Evolutionary conservation across 2,888 invertebrate species (phyloP).

Genomic region (Agrochola lychnidis): DNA sequence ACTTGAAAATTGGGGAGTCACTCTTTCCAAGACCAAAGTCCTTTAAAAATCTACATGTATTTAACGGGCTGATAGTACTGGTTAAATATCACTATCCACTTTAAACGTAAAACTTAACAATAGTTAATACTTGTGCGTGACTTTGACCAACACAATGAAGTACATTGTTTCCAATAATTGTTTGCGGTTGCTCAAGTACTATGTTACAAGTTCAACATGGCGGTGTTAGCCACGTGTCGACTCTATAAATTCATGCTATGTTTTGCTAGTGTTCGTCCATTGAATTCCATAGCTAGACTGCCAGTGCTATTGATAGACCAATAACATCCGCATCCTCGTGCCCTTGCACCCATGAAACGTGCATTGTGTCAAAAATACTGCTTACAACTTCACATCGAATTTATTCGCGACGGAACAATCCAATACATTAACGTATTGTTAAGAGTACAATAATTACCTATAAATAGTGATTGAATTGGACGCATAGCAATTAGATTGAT

Average conservation of each 20-base stretch:
- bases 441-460: conserved; percentile 32
- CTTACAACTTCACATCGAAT: conserved; percentile 16
- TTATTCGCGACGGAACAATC: conserved; percentile 16
- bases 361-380: conserved; percentile 66
- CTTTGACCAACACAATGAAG: conserved; percentile 62
- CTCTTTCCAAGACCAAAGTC: conserved; percentile 11
- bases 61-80: conserved; percentile 7
- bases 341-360: conserved; percentile 69
- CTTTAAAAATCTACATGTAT: conserved; percentile 1
- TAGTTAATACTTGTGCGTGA: conserved; percentile 61
- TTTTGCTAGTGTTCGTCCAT: conserved; percentile 73
- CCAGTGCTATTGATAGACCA: conserved; percentile 82
- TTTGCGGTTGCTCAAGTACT: conserved; percentile 61
- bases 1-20: conserved; percentile 3
- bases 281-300: conserved; percentile 76
- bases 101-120: conserved; percentile 37
- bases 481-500: conserved; percentile 23
- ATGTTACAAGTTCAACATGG: conserved; percentile 58
- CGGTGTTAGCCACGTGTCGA: conserved; percentile 78
- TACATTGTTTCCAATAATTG: conserved; percentile 62
- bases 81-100: conserved; percentile 38
- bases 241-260: conserved; percentile 70
- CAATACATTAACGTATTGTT: conserved; percentile 21
- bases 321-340: conserved; percentile 79
- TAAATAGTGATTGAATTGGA: conserved; percentile 30